These are phyloP conservation scores for Sterna hirundo DNA, from an alignment of 2,113 vertebrate species.

Conservation along the genomic window DNA sequence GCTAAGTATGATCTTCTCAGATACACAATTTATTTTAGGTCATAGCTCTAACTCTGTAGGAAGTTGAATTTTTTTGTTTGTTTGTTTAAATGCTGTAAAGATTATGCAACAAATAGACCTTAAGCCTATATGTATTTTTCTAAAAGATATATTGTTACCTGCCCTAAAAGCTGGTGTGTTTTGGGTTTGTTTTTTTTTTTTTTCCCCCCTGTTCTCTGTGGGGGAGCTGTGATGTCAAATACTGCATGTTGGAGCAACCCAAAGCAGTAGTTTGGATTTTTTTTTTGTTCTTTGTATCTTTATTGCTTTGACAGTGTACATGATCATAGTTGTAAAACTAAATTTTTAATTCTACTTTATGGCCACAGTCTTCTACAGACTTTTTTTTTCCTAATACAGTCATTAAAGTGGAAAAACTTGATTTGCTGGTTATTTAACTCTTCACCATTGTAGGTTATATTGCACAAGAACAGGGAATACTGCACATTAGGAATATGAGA, in stretches of 20 bases:
- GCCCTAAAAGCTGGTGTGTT: background rate
- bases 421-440: background rate
- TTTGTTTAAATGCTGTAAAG: background rate
- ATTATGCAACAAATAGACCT: background rate
- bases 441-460: rapidly evolving
- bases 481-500: background rate
- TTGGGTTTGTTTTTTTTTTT: background rate
- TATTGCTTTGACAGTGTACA: background rate
- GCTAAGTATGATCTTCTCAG: rapidly evolving
- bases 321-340: background rate
- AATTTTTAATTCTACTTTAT: background rate
- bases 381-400: background rate
- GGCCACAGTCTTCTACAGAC: background rate
- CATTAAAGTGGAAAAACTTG: background rate
- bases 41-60: background rate
- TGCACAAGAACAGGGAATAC: background rate
- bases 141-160: background rate
- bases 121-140: background rate
- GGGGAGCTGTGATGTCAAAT: background rate
- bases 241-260: background rate
- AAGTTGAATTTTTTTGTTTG: background rate
- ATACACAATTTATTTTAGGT: rapidly evolving
- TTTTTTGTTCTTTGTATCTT: background rate
- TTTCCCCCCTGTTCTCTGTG: rapidly evolving
- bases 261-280: background rate